Evolutionary conservation across 2,113 vertebrate species (phyloP).

Genomic region (Pampusana beccarii): DNA sequence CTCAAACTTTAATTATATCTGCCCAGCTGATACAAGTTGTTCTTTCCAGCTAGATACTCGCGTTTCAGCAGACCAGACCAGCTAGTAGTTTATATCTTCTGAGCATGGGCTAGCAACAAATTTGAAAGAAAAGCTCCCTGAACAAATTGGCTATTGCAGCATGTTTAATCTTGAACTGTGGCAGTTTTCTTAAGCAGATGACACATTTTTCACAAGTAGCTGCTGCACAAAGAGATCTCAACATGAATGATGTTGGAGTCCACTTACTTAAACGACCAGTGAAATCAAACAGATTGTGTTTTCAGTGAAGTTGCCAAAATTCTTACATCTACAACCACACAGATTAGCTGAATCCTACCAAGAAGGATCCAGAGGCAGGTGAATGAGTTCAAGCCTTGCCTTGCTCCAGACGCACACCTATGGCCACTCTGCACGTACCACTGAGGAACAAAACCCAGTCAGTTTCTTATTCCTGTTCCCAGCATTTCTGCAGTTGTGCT

Average conservation of each 20-base stretch:
- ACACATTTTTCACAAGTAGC: not conserved
- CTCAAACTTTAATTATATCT: conserved; percentile 63
- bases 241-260: not conserved
- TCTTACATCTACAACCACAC: not conserved
- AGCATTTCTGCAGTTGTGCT: not conserved
- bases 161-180: conserved; percentile 4
- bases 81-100: not conserved
- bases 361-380: not conserved
- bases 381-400: not conserved
- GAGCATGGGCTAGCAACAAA: not conserved
- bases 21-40: conserved; percentile 44
- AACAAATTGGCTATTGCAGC: conserved; percentile 1
- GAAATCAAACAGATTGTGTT: not conserved
- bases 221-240: not conserved
- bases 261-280: not conserved
- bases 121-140: conserved; percentile 38
- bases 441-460: not conserved
- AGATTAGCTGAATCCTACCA: not conserved
- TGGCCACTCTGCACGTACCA: not conserved
- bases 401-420: not conserved
- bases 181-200: not conserved
- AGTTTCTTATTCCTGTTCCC: not conserved
- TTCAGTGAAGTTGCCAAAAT: not conserved
- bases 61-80: not conserved
- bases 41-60: conserved; percentile 33